Evolutionary conservation across 2,113 vertebrate genomes (phyloP).

Genomic region (Crotalus tigris): DNA sequence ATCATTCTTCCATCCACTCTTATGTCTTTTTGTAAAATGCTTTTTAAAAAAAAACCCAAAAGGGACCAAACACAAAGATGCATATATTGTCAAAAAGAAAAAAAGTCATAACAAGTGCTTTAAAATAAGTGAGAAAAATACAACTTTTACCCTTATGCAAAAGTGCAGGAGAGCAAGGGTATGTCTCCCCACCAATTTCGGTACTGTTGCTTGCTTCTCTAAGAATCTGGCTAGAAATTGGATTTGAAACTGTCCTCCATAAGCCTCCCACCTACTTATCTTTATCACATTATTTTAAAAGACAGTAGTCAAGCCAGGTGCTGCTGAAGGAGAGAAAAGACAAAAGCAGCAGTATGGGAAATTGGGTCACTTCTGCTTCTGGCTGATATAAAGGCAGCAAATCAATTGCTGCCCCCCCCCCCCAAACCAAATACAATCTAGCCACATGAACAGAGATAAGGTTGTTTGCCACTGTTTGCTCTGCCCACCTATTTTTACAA

Average conservation of each 20-base stretch:
- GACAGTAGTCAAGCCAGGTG: not conserved
- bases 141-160: not conserved
- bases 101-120: not conserved
- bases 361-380: not conserved
- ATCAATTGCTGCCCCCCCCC: not conserved
- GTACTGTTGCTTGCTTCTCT: not conserved
- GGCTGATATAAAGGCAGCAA: not conserved
- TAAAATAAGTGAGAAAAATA: not conserved
- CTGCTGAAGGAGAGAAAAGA: not conserved
- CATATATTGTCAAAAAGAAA: not conserved
- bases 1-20: not conserved
- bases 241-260: not conserved
- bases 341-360: not conserved
- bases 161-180: not conserved
- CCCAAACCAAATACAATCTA: not conserved
- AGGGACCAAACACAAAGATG: no score
- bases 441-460: not conserved
- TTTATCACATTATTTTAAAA: not conserved
- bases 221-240: not conserved
- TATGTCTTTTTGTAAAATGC: not conserved
- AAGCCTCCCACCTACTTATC: fast-evolving
- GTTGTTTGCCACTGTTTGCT: not conserved
- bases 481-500: not conserved
- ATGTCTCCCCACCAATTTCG: not conserved
- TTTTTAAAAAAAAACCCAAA: not conserved